A percentile compares a stretch with the other conserved stretches of the same genome.
Conservation (phyloP, 2,113 vertebrate species). For the Corythaixoides concolor region DNA sequence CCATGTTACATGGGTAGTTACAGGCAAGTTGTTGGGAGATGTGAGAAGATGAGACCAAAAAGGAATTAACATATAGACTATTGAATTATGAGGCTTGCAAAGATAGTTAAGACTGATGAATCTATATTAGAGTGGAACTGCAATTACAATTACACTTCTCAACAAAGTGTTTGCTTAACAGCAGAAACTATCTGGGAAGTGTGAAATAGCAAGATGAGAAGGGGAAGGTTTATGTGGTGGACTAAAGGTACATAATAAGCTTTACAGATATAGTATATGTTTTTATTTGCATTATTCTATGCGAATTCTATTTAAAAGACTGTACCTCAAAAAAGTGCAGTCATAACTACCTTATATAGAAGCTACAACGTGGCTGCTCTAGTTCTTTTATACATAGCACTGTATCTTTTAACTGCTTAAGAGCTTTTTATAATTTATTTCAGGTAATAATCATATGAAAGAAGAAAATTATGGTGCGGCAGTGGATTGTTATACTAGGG, state of each 20-base stretch:
- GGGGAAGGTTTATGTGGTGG: background rate
- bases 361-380: background rate
- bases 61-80: background rate
- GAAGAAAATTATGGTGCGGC: slow-evolving; percentile 93
- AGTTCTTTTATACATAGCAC: background rate
- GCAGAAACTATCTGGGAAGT: background rate
- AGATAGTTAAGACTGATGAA: background rate
- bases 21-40: background rate
- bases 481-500: slow-evolving; percentile 92
- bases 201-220: background rate
- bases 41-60: background rate
- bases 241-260: background rate
- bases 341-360: background rate
- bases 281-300: background rate
- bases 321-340: background rate
- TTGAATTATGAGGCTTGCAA: background rate
- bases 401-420: background rate
- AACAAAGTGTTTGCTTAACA: background rate
- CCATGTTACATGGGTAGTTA: background rate
- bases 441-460: slow-evolving; percentile 98
- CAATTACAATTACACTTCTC: background rate
- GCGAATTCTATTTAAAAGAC: background rate
- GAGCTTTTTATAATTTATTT: slow-evolving; percentile 29
- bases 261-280: background rate
- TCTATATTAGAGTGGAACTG: background rate